Conservation (phyloP, 1,140 invertebrate genomes). For the Harpegnathos saltator region DNA sequence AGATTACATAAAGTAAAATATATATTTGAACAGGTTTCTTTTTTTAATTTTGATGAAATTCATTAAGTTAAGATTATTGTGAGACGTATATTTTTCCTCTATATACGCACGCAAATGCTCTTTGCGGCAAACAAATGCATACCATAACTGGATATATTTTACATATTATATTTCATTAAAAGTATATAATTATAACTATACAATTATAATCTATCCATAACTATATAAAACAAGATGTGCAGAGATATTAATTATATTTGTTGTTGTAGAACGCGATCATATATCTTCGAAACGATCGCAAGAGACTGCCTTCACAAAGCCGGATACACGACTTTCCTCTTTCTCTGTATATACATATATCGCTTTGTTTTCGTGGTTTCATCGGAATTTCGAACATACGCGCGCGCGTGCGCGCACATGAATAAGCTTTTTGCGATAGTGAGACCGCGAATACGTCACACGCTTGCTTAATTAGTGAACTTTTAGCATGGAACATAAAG, state of each 20-base stretch:
- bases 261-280: neutral
- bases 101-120: neutral
- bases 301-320: neutral
- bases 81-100: neutral
- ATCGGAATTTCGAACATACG: constrained; percentile 28
- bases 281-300: neutral
- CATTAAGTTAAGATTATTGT: neutral
- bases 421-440: constrained; percentile 18
- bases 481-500: neutral
- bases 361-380: neutral
- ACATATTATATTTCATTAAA: neutral
- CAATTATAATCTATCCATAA: neutral
- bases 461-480: constrained; percentile 28
- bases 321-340: constrained; percentile 26
- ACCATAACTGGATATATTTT: neutral
- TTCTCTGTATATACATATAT: neutral
- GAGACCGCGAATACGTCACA: constrained; percentile 8
- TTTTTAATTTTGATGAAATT: too few species aligned
- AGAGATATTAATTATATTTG: constrained; percentile 26
- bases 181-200: neutral
- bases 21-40: too few species aligned
- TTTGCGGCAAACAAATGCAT: neutral
- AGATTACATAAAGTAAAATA: neutral
- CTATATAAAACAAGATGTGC: neutral
- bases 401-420: neutral